These are phyloP conservation scores for Strigops habroptila DNA, from an alignment of 2,113 vertebrate species.

Conservation along the genomic window DNA sequence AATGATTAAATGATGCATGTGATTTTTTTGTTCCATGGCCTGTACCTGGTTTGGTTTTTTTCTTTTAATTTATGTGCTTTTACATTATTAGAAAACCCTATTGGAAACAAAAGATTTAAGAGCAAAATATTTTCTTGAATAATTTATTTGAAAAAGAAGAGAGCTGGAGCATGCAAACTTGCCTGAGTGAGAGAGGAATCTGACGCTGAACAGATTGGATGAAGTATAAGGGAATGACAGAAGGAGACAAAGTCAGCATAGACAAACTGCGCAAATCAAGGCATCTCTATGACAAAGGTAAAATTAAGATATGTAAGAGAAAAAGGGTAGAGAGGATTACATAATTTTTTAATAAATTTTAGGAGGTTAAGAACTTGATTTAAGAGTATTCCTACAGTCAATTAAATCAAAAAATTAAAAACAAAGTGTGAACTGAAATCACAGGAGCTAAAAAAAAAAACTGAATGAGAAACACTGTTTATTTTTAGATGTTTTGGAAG, in stretches of 20 bases:
- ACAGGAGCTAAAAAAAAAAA: not conserved
- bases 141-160: not conserved
- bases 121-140: not conserved
- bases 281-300: not conserved
- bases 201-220: not conserved
- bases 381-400: not conserved
- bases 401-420: not conserved
- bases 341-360: not conserved
- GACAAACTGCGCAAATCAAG: not conserved
- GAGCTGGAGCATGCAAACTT: not conserved
- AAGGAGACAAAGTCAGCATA: not conserved
- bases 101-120: not conserved
- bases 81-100: not conserved
- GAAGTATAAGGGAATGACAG: not conserved
- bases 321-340: not conserved
- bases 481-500: not conserved
- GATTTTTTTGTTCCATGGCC: not conserved
- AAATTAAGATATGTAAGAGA: not conserved
- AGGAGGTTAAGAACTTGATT: not conserved
- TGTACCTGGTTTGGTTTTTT: not conserved
- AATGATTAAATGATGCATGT: not conserved
- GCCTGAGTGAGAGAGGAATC: not conserved
- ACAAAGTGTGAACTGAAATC: not conserved
- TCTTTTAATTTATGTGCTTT: not conserved
- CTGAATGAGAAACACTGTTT: rapidly evolving